Percentiles rank a stretch among this genome's conserved stretches.
Evolutionary conservation across 2,797 vertebrate species (phyloP).

Genomic region (Sebastes iracundus): DNA sequence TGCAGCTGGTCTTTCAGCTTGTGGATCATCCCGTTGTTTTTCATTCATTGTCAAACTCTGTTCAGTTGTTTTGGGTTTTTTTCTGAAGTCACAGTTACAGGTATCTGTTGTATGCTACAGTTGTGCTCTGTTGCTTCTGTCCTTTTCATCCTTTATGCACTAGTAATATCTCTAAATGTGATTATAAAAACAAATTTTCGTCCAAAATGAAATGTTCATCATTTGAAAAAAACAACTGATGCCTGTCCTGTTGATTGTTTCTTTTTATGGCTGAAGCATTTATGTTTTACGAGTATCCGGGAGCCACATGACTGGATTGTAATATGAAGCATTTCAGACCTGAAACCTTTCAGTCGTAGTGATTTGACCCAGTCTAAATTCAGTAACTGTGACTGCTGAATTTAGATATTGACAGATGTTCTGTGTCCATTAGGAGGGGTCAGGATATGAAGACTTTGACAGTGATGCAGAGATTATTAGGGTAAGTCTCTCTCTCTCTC

Average conservation of each 20-base stretch:
- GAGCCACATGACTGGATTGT: neutral
- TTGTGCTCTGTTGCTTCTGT: neutral
- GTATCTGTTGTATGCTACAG: neutral
- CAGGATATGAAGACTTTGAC: constrained; percentile 85
- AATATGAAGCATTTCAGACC: too few species aligned
- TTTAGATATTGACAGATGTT: neutral
- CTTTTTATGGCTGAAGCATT: neutral
- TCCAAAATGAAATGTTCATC: neutral
- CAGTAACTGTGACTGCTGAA: neutral
- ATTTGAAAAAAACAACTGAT: neutral
- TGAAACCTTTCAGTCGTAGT: too few species aligned
- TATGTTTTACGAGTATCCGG: neutral
- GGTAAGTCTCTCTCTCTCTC: constrained; percentile 67
- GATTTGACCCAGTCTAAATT: neutral
- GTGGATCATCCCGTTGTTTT: neutral
- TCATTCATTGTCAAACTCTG: neutral
- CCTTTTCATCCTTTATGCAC: neutral
- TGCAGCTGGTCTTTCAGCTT: neutral
- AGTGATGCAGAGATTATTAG: constrained; percentile 80
- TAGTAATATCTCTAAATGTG: neutral
- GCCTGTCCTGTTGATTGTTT: neutral
- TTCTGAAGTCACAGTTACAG: neutral
- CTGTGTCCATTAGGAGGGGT: constrained; percentile 83
- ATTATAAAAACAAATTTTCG: neutral
- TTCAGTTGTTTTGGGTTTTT: accelerated